Evolutionary conservation across 2,888 invertebrate genomes (phyloP).

Genomic region (Diarsia mendica): DNA sequence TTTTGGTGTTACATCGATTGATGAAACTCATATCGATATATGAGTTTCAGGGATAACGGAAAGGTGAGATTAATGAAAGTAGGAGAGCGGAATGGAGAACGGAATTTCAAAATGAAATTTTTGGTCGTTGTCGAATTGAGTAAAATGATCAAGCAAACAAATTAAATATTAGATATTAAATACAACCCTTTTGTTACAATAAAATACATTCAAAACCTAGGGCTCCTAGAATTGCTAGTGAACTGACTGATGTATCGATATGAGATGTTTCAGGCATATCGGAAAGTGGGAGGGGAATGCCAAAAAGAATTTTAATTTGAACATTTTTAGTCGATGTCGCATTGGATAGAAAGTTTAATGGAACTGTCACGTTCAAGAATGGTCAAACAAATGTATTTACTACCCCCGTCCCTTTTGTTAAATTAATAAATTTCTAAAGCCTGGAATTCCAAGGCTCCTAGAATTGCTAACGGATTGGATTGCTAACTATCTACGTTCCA

Average conservation of each 20-base stretch:
- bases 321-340: too few species aligned
- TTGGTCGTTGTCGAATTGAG: neutral
- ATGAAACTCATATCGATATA: slow-evolving; percentile 34
- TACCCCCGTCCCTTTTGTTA: neutral
- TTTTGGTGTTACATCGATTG: slow-evolving; percentile 11
- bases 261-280: too few species aligned
- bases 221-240: too few species aligned
- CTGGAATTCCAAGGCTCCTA: neutral
- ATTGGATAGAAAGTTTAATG: neutral
- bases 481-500: neutral
- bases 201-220: too few species aligned
- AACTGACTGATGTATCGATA: too few species aligned
- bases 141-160: too few species aligned
- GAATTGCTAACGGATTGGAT: neutral
- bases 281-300: too few species aligned
- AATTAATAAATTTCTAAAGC: too few species aligned
- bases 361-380: neutral
- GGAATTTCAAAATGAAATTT: neutral
- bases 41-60: slow-evolving; percentile 19
- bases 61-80: neutral
- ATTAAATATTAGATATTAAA: too few species aligned
- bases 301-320: too few species aligned
- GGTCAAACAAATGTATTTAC: neutral
- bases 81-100: too few species aligned
- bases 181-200: too few species aligned